phyloP scores from a whole-genome alignment of 2,888 invertebrate species.

The Iselma pallidipennis region DNA sequence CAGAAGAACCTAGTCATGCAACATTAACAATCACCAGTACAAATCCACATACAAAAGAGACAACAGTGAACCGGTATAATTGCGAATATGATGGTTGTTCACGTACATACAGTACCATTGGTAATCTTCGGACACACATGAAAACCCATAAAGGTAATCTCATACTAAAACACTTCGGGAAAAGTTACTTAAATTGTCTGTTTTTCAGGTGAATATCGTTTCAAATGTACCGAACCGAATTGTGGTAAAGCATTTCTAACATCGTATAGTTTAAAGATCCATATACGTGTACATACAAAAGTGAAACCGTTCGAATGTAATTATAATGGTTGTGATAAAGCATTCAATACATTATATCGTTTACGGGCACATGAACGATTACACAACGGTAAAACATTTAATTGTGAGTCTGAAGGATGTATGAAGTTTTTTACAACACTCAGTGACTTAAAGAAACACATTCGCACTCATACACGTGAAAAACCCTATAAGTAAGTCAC shows the following conservation, averaged over 20 bases:
- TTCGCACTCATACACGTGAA: constrained; percentile 90
- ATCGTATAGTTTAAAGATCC: constrained; percentile 93
- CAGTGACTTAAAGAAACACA: constrained; percentile 93
- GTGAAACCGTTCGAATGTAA: constrained; percentile 89
- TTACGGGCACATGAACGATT: constrained; percentile 88
- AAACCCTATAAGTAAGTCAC: constrained; percentile 78
- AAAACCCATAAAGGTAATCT: constrained; percentile 90
- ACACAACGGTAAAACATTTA: constrained; percentile 94
- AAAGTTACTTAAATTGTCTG: neutral
- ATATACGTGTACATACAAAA: constrained; percentile 91
- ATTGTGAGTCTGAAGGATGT: constrained; percentile 82
- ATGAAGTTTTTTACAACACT: constrained; percentile 91
- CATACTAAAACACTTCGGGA: neutral
- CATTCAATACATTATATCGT: constrained; percentile 94
- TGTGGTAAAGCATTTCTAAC: constrained; percentile 94
- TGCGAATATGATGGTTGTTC: constrained; percentile 90
- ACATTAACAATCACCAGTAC: constrained; percentile 69
- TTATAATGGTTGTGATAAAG: constrained; percentile 82
- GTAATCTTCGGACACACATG: constrained; percentile 92
- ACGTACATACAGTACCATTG: constrained; percentile 90
- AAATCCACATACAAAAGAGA: constrained; percentile 62
- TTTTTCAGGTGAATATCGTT: constrained; percentile 86
- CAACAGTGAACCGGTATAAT: constrained; percentile 71
- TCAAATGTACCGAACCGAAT: constrained; percentile 83
- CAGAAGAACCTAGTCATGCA: constrained; percentile 69